Conservation (phyloP, 2,888 invertebrate species). For the Graphium colonna region DNA sequence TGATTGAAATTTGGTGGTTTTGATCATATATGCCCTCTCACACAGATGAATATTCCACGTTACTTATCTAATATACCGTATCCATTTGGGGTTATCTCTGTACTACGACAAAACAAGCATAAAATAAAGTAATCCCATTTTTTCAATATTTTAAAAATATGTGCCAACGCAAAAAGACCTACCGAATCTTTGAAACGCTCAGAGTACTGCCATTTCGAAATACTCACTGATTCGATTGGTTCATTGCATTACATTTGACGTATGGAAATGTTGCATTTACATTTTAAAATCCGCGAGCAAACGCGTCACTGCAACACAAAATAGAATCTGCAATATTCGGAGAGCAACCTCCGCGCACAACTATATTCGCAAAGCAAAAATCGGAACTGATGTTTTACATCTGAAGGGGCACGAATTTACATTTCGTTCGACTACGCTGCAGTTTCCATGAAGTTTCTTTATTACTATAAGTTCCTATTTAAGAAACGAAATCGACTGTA, state of each 20-base stretch:
- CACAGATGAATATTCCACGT: too few species aligned
- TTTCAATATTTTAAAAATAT: too few species aligned
- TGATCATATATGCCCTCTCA: too few species aligned
- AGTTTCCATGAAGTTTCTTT: constrained; percentile 12
- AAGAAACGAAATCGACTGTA: background rate
- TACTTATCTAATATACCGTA: too few species aligned
- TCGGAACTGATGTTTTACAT: constrained; percentile 16
- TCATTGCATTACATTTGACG: background rate
- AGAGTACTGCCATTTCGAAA: too few species aligned
- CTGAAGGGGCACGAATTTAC: constrained; percentile 15
- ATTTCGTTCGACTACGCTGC: constrained; percentile 2
- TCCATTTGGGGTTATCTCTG: too few species aligned
- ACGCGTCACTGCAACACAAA: background rate
- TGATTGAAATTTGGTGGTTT: too few species aligned
- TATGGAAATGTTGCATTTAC: background rate
- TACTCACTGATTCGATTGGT: too few species aligned
- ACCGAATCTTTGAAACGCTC: too few species aligned
- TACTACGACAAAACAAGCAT: too few species aligned
- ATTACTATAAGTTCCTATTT: constrained; percentile 10
- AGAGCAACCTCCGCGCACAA: background rate
- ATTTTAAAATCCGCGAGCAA: background rate
- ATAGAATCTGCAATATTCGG: background rate
- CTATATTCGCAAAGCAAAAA: constrained; percentile 7
- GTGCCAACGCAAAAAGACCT: too few species aligned
- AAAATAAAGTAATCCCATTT: too few species aligned